Evolutionary conservation across 1,140 invertebrate genomes (phyloP), one percentile per base, ranked within the genome.

Genomic region (Portunus trituberculatus): DNA sequence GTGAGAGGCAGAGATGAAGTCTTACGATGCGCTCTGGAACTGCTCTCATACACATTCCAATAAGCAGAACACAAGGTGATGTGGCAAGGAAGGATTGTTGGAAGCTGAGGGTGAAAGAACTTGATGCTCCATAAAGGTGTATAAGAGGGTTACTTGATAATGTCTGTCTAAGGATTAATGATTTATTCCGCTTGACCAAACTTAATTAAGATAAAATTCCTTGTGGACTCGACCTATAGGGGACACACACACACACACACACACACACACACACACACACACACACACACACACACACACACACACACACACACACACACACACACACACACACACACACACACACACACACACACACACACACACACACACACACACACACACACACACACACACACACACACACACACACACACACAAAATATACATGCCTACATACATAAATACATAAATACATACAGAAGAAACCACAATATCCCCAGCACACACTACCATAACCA

Each of bases 321-420:
- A n/a, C 20, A n/a, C n/a, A n/a, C 67, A 76, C 67, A n/a, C 67
- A n/a, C 67, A n/a, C 67, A n/a, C 67, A 76, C 67, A 76, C 67
- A 76, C 67, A 76, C 67, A 76, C 67, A 76, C 67, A 76, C 67
- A 76, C 67, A 76, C 67, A 76, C 67, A 76, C 67, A 76, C 67
- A 76, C 67, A 76, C 67, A 76, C 67, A 76, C 67, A 76, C 67
- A 76, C 67, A 76, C 67, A 76, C 67, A 76, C 67, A 76, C 67
- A 76, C 67, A 76, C 67, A 76, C 67, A 76, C 67, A 76, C 67
- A 76, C 67, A 76, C 67, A 76, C 67, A 76, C 67, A 76, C 67
- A 76, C 67, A 76, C 67, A 76, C 67, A 76, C 67, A 76, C 67
- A 76, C 67, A 76, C 67, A 76, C 67, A 76, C 67, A 76, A 76